Evolutionary conservation across 2,113 vertebrate genomes (phyloP).

Genomic region (Oncorhynchus nerka): DNA sequence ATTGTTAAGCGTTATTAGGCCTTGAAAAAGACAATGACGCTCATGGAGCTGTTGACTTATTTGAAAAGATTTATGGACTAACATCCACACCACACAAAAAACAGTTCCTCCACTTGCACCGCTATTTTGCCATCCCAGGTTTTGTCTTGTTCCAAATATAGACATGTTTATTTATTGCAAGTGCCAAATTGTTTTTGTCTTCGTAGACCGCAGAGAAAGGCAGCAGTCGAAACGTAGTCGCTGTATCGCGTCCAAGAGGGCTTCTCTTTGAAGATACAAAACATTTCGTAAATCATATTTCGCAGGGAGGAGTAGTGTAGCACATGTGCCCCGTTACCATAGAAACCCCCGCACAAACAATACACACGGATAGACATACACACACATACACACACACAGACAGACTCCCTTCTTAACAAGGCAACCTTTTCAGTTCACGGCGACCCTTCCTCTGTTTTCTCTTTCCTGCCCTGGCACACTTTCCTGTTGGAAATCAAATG

Average conservation of each 20-base stretch:
- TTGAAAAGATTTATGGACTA: slow-evolving; percentile 31
- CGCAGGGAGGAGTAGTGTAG: slow-evolving; percentile 38
- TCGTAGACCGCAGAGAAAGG: slow-evolving; percentile 41
- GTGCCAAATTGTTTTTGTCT: slow-evolving; percentile 47
- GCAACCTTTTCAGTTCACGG: slow-evolving; percentile 29
- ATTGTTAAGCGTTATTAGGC: neutral
- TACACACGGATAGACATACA: slow-evolving; percentile 20
- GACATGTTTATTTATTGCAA: slow-evolving; percentile 42
- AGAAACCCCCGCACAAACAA: slow-evolving; percentile 52
- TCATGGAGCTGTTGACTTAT: slow-evolving; percentile 3
- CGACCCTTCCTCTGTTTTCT: slow-evolving; percentile 15
- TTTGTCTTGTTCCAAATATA: slow-evolving; percentile 31
- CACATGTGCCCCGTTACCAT: slow-evolving; percentile 42
- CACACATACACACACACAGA: slow-evolving; percentile 10
- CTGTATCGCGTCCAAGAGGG: slow-evolving; percentile 34
- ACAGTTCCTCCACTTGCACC: slow-evolving; percentile 1
- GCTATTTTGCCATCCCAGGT: neutral
- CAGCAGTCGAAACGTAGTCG: slow-evolving; percentile 28
- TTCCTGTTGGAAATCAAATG: slow-evolving; percentile 78
- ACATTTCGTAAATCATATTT: slow-evolving; percentile 62
- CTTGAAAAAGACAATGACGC: slow-evolving; percentile 14
- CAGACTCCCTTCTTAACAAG: slow-evolving; percentile 42
- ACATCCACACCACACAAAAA: slow-evolving; percentile 22
- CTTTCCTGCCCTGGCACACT: slow-evolving; percentile 46
- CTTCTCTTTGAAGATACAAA: slow-evolving; percentile 63